These are phyloP conservation scores for Delichon dasypus DNA, from an alignment of 2,797 vertebrate genomes.

Conservation along the genomic window DNA sequence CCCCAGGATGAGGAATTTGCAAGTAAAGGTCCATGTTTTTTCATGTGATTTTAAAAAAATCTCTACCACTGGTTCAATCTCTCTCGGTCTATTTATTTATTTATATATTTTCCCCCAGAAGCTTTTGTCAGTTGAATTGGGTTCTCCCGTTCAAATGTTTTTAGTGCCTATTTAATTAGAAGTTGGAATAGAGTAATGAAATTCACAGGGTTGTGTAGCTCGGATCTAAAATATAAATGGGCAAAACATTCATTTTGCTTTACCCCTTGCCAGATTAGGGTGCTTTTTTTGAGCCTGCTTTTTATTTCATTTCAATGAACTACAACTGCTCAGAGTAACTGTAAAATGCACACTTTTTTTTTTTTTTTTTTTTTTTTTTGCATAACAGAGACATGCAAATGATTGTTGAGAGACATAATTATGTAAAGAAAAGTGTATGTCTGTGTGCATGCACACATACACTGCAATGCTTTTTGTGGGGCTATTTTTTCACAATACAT, in stretches of 20 bases:
- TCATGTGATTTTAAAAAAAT: not conserved
- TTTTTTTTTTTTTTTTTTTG: not conserved
- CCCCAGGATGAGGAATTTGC: not conserved
- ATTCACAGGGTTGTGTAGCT: slow-evolving; percentile 50
- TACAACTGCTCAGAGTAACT: slow-evolving; percentile 42
- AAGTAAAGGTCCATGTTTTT: not conserved
- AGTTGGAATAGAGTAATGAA: slow-evolving; percentile 64
- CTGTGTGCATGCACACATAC: not conserved
- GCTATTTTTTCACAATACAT: slow-evolving; percentile 55
- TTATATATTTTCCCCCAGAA: slow-evolving; percentile 46
- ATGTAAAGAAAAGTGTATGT: slow-evolving; percentile 39
- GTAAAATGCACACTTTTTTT: slow-evolving; percentile 17
- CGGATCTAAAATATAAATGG: slow-evolving; percentile 49
- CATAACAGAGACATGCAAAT: slow-evolving; percentile 48
- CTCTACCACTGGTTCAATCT: not conserved
- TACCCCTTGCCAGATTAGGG: slow-evolving; percentile 47
- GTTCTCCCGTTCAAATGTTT: slow-evolving; percentile 60
- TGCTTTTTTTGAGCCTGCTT: slow-evolving; percentile 39
- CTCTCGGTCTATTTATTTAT: slow-evolving; percentile 16
- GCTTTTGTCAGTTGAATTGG: slow-evolving; percentile 54
- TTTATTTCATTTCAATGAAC: slow-evolving; percentile 66
- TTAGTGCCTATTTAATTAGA: slow-evolving; percentile 75
- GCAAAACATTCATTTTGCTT: slow-evolving; percentile 14
- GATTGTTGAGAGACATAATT: slow-evolving; percentile 61
- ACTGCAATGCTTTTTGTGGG: slow-evolving; percentile 31